Base-by-base conservation (phyloP, 2,113 vertebrate genomes). In the Pomatostomus ruficeps region DNA sequence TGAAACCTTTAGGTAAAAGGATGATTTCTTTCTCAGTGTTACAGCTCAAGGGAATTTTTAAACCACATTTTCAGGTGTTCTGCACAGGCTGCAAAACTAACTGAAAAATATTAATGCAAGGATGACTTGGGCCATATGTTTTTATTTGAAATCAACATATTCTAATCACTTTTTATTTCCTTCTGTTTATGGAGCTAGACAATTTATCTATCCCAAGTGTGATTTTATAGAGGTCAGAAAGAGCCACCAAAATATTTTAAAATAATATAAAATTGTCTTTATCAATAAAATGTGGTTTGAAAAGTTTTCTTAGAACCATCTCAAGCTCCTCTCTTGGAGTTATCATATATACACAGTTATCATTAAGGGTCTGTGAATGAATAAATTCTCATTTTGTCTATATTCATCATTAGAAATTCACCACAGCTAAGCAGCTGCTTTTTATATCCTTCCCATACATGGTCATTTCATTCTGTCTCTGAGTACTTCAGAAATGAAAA, bases 401-500 rank as follows among this genome's bases (percentile, higher is more conserved):
- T 74, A 66, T 63, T 88, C 55, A 79, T 83, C 55, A 45, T 70
- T 46, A 79, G 49, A 85, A 77, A 93, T 80, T 83, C 63, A 90
- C 66, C 22, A 57, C 35, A 49, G 67, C 18, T 76, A 91, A 74
- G 22, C 23, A 65, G 73, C 29, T 63, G 33, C 10, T 49, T 91
- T 89, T 91, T 94, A 75, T 61, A 86, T 88, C 86, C 73, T 94
- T 89, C n/a, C 87, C 91, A 85, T 75, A 85, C 88, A 71, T 67
- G 78, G 87, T 94, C 46, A 93, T 91, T 73, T 93, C 7, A 43
- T 91, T 91, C 81, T 91, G 70, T 76, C 58, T 91, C 74, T 71
- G 58, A 85, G n/a, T 66, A 88, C 89, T 94, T 91, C 90, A 95
- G 94, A 93, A 96, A 95, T 63, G 59, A 93, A 93, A 84, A 59